Conservation (phyloP, 2,797 vertebrate species). For the Emys orbicularis region DNA sequence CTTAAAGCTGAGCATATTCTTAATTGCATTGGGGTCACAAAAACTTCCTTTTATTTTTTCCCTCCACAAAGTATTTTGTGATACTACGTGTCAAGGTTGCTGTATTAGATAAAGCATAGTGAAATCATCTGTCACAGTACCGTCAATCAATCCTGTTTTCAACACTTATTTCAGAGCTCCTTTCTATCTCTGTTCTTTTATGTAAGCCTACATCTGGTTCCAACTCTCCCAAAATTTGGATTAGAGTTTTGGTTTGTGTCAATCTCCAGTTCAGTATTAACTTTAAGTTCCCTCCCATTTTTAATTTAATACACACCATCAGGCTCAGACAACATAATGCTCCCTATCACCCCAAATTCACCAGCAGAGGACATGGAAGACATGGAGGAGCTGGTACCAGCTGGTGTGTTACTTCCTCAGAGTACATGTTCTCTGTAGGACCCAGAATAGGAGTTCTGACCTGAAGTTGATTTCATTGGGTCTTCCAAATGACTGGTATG, state of each 20-base stretch:
- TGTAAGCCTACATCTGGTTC: neutral
- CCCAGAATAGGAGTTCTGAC: neutral
- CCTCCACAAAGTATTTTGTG: neutral
- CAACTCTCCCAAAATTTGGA: neutral
- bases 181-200: neutral
- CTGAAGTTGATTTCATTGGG: neutral
- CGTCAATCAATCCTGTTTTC: neutral
- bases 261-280: neutral
- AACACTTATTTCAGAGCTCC: neutral
- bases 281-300: neutral
- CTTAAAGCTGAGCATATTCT: neutral
- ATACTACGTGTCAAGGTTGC: neutral
- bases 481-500: neutral
- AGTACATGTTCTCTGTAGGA: neutral
- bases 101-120: neutral
- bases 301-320: neutral
- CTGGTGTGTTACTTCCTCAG: neutral
- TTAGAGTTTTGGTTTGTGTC: neutral
- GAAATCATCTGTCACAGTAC: neutral
- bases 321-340: accelerated
- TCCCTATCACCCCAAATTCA: neutral
- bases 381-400: neutral
- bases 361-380: neutral
- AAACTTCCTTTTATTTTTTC: neutral
- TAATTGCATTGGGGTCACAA: neutral